A percentile compares a stretch with the other conserved stretches of the same genome.
Conservation (phyloP, 2,797 vertebrate species). For the Enteromius treurensis region DNA sequence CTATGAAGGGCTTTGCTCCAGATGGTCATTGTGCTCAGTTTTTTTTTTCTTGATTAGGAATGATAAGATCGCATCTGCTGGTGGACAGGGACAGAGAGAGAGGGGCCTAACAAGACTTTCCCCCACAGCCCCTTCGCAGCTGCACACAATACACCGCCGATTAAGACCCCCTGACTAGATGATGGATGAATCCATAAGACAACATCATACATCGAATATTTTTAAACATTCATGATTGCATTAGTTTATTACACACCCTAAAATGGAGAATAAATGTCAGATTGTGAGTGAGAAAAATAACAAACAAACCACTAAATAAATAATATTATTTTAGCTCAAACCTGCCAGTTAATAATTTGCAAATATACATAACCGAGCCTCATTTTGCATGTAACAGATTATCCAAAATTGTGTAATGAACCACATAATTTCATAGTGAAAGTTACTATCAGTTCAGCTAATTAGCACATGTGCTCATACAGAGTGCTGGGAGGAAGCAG, state of each 20-base stretch:
- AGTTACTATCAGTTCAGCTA: constrained; percentile 15
- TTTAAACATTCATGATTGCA: not conserved
- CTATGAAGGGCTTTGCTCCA: constrained; percentile 28
- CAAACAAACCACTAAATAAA: not conserved
- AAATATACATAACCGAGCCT: not conserved
- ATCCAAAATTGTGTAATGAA: not conserved
- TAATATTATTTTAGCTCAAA: not conserved
- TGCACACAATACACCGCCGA: constrained; percentile 47
- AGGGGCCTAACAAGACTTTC: constrained; percentile 28
- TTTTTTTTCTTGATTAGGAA: constrained; percentile 39
- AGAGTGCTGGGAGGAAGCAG: not conserved
- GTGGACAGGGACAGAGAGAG: constrained; percentile 13
- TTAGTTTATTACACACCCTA: not conserved
- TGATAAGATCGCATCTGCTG: constrained; percentile 52
- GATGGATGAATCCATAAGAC: constrained; percentile 23
- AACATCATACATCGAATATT: not conserved
- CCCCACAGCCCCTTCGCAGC: constrained; percentile 17
- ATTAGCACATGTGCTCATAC: not conserved
- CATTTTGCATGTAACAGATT: not conserved
- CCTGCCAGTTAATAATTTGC: not conserved
- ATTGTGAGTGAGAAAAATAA: not conserved
- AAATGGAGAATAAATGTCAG: not conserved
- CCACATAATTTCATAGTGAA: not conserved
- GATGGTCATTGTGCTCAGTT: constrained; percentile 40
- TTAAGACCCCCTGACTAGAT: constrained; percentile 26